Base-by-base conservation (phyloP, 2,888 invertebrate species). In the Watsonalla cultraria region DNA sequence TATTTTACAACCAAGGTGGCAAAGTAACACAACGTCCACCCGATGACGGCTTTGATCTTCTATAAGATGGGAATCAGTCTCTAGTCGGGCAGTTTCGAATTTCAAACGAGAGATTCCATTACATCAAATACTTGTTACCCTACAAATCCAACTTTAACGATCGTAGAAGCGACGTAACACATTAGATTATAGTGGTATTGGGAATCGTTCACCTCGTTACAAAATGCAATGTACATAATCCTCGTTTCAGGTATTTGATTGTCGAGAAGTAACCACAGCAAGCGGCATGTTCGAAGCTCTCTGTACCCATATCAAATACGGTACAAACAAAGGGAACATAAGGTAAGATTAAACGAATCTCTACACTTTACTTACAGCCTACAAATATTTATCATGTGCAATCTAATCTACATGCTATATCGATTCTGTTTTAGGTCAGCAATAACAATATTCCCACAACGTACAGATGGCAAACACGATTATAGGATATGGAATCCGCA, bases 281-380 rank as follows among this genome's bases (percentile, higher is more conserved):
- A 95, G 96, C 67, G 98, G 97, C 57, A 98, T 98, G 98, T 99
- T 98, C 76, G 98, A 98, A 79, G 97, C 98, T 0, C 92, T 98
- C 56, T 98, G 98, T 87, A 97, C 97, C 88, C 98, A 98, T 85
- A 97, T 99, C 72, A 98, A 98, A 86, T 98, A 98, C 86, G 95
- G 95, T 66, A 98, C 98, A 33, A 98, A 99, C 86, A 97, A 97
- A 90, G 98, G 98, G 72, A 98, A 98, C 84, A 95, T 98, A 66
- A 94, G 98, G 98, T 98, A 67, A 68, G 54, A 47, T 54, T 7
- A 14, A 45, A 39, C 48, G n/a, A 39, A 46, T 49, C 14, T 49
- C 11, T 14, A 37, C 35, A 15, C 49, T 49, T 37, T 6, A 37
- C 49, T 49, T 49, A 49, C 14, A 13, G 37, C 37, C 49, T 39